Evolutionary conservation across 1,140 invertebrate species (phyloP).

Genomic region (Popillia japonica): DNA sequence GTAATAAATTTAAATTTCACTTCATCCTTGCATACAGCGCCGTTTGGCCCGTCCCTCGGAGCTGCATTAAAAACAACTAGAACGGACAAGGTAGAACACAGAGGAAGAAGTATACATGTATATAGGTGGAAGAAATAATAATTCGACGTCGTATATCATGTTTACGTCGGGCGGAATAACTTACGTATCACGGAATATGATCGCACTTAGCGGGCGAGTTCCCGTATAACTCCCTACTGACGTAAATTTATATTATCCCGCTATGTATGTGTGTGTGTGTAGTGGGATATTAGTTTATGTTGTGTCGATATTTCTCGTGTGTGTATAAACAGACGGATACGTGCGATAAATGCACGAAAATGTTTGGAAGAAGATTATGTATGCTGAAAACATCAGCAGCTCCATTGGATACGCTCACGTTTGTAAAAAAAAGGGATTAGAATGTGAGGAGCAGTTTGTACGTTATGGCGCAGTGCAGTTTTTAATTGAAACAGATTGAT

Average conservation of each 20-base stretch:
- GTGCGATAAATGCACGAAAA: neutral
- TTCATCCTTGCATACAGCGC: neutral
- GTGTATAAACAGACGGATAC: neutral
- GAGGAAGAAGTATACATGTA: neutral
- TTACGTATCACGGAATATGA: neutral
- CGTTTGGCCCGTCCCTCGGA: neutral
- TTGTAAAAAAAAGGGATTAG: too few relatives aligned
- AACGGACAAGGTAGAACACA: neutral
- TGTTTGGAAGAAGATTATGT: neutral
- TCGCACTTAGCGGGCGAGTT: too few relatives aligned
- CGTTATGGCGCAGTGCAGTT: too few relatives aligned
- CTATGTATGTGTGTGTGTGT: too few relatives aligned
- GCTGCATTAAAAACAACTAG: neutral
- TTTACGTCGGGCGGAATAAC: neutral
- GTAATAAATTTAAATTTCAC: neutral
- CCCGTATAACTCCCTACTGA: neutral
- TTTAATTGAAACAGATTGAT: too few relatives aligned
- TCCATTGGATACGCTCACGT: too few relatives aligned
- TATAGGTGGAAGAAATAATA: constrained; percentile 12
- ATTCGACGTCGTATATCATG: constrained; percentile 2
- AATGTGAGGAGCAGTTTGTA: too few relatives aligned
- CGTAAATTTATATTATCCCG: neutral
- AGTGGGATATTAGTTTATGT: neutral
- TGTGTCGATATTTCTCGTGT: neutral
- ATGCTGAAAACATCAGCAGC: too few relatives aligned